These are phyloP conservation scores for Prunella fulvescens DNA, from an alignment of 2,113 vertebrate species.

Conservation along the genomic window DNA sequence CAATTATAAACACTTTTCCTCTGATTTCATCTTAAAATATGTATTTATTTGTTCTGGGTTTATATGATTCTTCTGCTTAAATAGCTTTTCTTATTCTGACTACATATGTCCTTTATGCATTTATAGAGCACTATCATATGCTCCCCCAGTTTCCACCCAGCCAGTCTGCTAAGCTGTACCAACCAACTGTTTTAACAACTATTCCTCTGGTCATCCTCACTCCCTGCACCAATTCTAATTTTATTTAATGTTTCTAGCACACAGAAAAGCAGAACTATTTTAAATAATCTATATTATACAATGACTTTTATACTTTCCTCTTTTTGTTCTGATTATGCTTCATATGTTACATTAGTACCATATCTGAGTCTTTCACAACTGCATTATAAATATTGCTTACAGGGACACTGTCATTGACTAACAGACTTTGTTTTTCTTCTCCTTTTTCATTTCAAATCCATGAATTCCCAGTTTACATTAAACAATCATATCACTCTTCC, in stretches of 20 bases:
- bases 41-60: not conserved
- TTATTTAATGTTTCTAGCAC: not conserved
- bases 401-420: not conserved
- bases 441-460: not conserved
- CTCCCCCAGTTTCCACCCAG: not conserved
- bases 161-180: not conserved
- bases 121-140: not conserved
- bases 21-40: not conserved
- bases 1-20: not conserved
- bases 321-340: not conserved
- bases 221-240: not conserved
- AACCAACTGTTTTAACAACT: not conserved
- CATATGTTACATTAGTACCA: not conserved
- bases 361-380: not conserved
- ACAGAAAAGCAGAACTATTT: not conserved
- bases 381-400: not conserved
- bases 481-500: not conserved
- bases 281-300: not conserved
- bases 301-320: not conserved
- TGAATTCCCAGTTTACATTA: not conserved
- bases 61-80: not conserved
- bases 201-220: not conserved
- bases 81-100: not conserved
- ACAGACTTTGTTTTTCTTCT: not conserved
- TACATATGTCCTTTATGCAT: slow-evolving; percentile 3